Conservation (phyloP, 1,140 invertebrate species). For the Ips nitidus region DNA sequence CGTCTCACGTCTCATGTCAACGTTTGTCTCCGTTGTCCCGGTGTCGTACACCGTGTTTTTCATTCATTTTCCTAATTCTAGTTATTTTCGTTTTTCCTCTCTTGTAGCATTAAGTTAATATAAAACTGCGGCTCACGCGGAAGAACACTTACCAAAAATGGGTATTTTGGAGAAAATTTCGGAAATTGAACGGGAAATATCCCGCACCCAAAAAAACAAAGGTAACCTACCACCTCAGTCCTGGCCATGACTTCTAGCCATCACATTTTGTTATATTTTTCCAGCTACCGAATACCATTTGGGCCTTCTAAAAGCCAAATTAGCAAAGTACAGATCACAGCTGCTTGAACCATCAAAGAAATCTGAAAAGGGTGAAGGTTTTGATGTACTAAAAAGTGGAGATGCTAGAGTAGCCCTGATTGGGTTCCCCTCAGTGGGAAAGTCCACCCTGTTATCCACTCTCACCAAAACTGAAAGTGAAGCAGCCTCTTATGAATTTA, state of each 20-base stretch:
- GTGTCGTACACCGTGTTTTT: no score
- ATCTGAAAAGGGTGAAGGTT: slow-evolving; percentile 97
- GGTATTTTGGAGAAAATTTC: slow-evolving; percentile 97
- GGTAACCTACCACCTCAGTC: slow-evolving; percentile 60
- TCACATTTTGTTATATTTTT: slow-evolving; percentile 25
- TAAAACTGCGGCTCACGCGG: no score
- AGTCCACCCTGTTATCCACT: slow-evolving; percentile 92
- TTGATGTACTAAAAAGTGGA: slow-evolving; percentile 99
- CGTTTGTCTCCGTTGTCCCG: no score
- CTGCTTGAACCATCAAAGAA: slow-evolving; percentile 94
- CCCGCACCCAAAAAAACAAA: slow-evolving; percentile 99
- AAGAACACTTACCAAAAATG: slow-evolving; percentile 60
- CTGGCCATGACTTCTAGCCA: not conserved
- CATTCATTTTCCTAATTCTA: no score
- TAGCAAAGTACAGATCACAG: slow-evolving; percentile 96
- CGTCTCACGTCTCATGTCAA: no score
- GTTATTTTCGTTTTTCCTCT: no score
- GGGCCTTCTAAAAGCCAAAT: slow-evolving; percentile 96
- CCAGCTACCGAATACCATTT: slow-evolving; percentile 99
- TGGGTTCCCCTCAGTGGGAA: slow-evolving; percentile 95
- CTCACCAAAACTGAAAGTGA: slow-evolving; percentile 94
- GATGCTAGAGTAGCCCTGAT: slow-evolving; percentile 98
- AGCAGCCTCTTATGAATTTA: slow-evolving; percentile 98
- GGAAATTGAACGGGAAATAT: slow-evolving; percentile 98
- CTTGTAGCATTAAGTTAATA: no score